Evolutionary conservation across 1,140 invertebrate species (phyloP), one percentile per base, ranked within the genome.

Genomic region (Ostrea edulis): DNA sequence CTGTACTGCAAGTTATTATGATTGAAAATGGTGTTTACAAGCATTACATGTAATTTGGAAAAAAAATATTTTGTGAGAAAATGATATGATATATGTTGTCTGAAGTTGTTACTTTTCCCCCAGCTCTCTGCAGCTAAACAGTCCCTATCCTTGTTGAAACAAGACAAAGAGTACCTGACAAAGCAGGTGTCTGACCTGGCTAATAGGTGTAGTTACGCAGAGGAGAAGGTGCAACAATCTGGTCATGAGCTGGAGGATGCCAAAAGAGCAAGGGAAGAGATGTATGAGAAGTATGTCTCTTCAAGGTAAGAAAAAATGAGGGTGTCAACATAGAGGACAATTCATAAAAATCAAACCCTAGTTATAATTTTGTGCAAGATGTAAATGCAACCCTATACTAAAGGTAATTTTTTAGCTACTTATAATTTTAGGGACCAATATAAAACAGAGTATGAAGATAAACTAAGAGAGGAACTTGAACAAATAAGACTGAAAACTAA

Each of bases 271-370:
- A 84, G 95, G 84, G 95, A 95, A 86, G 94, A 95, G 83, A 92
- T 95, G 92, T 95, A 95, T 92, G 95, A 95, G 89, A 95, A 95
- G 93, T 95, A 95, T 91, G 92, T 95, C 14, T 87, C 91, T 17
- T 94, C 94, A 82, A 94, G 95, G 95, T 95, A 90, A 83, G 90
- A 84, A 7, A 29, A 20, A 17, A 71, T 44, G 35, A 44, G 5
- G 5, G 5, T 44, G 5, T 44, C 5, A 44, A 44, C 35, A 44
- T 44, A 44, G 35, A 44, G 35, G 35, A 44, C 35, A 1, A 44
- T 44, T 44, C 35, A 44, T 44, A 44, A 44, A 44, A 44, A 44
- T 2, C 5, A 5, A 44, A 44, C 35, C 1, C 35, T 44, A 44
- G 1, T 5, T 44, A 44, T 44, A 44, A 44, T 44, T 44, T 2